These are phyloP conservation scores for Pseudocheirus occidentalis DNA, from an alignment of 2,797 vertebrate genomes.

Conservation along the genomic window DNA sequence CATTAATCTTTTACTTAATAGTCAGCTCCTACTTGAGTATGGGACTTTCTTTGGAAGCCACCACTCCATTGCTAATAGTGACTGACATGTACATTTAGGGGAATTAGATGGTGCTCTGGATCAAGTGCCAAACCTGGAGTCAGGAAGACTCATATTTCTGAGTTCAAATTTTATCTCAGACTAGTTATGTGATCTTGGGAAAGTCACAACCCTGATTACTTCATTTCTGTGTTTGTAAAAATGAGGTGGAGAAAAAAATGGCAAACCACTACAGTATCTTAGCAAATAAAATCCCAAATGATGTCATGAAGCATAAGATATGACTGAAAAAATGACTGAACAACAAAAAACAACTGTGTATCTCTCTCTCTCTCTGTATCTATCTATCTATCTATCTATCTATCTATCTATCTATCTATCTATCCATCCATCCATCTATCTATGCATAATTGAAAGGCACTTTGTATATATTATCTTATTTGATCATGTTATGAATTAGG, in stretches of 20 bases:
- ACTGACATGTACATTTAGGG: neutral
- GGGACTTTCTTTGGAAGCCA: neutral
- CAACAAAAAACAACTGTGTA: neutral
- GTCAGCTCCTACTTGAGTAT: neutral
- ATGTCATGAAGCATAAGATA: neutral
- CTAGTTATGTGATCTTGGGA: neutral
- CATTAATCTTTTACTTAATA: neutral
- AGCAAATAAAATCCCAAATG: neutral
- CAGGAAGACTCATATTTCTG: neutral
- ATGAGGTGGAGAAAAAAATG: neutral
- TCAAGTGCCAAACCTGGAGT: neutral
- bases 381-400: too few relatives aligned
- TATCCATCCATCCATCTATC: too few relatives aligned
- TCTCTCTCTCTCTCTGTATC: too few relatives aligned
- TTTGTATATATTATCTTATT: neutral
- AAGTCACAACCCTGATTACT: neutral
- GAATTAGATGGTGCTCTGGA: neutral
- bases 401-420: too few relatives aligned
- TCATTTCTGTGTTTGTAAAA: neutral
- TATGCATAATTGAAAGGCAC: neutral
- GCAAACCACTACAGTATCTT: neutral
- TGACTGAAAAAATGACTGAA: neutral
- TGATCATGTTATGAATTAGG: neutral
- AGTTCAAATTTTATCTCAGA: neutral
- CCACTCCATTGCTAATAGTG: neutral